These are phyloP conservation scores for Dermochelys coriacea DNA, from an alignment of 2,797 vertebrate species.

Conservation along the genomic window DNA sequence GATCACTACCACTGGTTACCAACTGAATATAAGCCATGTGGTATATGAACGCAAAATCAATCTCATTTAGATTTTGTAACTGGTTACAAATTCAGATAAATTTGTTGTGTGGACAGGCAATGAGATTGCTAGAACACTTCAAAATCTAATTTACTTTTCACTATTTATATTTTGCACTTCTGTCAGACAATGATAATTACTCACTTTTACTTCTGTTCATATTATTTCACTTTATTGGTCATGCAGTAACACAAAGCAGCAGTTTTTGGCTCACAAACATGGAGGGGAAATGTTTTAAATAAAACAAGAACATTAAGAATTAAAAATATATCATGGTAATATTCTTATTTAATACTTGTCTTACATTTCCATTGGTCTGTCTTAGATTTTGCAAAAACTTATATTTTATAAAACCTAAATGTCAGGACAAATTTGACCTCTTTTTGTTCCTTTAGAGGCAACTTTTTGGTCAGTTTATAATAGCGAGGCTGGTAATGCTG, in stretches of 20 bases:
- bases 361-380: background rate
- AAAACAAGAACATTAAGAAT: background rate
- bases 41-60: background rate
- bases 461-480: background rate
- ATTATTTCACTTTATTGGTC: background rate
- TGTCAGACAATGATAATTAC: background rate
- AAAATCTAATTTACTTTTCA: background rate
- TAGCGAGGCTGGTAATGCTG: background rate
- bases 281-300: no score
- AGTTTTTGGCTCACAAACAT: background rate
- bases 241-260: conserved; percentile 11
- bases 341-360: background rate
- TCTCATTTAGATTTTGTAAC: background rate
- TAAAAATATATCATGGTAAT: background rate
- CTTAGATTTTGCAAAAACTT: background rate
- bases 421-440: conserved; percentile 17
- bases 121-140: background rate
- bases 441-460: background rate
- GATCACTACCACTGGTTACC: background rate
- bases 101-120: background rate
- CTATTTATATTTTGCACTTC: background rate
- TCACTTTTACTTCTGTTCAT: background rate
- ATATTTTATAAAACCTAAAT: background rate
- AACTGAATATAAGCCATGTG: background rate
- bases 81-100: background rate